Conservation (phyloP, 2,888 invertebrate genomes). For the Spicauda simplicius region DNA sequence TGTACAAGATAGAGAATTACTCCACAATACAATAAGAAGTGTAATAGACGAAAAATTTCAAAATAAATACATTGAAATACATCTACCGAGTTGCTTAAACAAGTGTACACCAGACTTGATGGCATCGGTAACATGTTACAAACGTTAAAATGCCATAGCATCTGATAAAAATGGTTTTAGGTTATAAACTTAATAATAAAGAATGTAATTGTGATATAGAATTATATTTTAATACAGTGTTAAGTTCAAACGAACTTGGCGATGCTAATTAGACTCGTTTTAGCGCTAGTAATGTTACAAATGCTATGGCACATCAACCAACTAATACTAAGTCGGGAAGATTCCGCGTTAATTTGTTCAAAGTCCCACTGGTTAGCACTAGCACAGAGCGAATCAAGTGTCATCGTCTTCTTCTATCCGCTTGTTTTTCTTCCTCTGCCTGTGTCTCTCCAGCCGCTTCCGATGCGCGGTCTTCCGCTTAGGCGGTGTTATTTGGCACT, state of each 20-base stretch:
- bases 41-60: constrained; percentile 57
- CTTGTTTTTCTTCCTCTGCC: constrained; percentile 67
- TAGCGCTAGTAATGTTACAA: constrained; percentile 16
- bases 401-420: constrained; percentile 66
- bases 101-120: constrained; percentile 46
- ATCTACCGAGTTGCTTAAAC: constrained; percentile 61
- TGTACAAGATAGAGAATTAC: constrained; percentile 57
- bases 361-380: constrained; percentile 66
- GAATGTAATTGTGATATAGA: constrained; percentile 1
- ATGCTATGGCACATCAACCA: constrained; percentile 41
- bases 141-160: constrained; percentile 43
- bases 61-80: constrained; percentile 65
- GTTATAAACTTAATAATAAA: not conserved
- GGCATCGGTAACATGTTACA: constrained; percentile 56
- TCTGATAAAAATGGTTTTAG: constrained; percentile 33
- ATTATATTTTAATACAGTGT: not conserved
- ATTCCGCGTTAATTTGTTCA: constrained; percentile 62
- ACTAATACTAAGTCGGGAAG: constrained; percentile 61
- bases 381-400: constrained; percentile 65
- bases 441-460: constrained; percentile 62
- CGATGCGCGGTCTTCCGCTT: constrained; percentile 71
- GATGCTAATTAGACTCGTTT: constrained; percentile 6
- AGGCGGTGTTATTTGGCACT: constrained; percentile 89
- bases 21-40: constrained; percentile 70
- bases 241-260: not conserved